Percentiles rank a stretch among this genome's conserved stretches.
These are phyloP conservation scores for Eurosta solidaginis DNA, from an alignment of 1,140 invertebrate genomes.

Conservation along the genomic window DNA sequence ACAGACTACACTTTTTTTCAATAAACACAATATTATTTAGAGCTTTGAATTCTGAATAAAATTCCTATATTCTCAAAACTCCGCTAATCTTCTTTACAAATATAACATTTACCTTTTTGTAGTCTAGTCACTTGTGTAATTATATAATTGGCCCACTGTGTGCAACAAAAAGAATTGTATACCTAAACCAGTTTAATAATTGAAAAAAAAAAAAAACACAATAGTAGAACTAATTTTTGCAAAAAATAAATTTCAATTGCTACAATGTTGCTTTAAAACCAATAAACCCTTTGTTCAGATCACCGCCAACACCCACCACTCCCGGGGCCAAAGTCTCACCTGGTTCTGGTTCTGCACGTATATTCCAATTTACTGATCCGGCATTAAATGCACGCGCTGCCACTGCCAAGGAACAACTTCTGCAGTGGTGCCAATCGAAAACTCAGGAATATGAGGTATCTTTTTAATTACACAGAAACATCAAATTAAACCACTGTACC, in stretches of 20 bases:
- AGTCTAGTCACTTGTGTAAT: too few relatives aligned
- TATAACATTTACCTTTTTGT: too few relatives aligned
- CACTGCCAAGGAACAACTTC: constrained; percentile 93
- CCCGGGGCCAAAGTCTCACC: constrained; percentile 62
- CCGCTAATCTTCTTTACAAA: too few relatives aligned
- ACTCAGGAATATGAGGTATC: constrained; percentile 92
- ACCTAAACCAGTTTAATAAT: not conserved
- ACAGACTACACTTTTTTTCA: too few relatives aligned
- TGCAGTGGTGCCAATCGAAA: constrained; percentile 95
- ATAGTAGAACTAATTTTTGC: not conserved
- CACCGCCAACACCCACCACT: constrained; percentile 66
- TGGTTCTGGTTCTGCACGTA: constrained; percentile 63
- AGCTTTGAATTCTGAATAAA: too few relatives aligned
- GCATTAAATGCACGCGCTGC: constrained; percentile 83
- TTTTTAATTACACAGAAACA: constrained; percentile 31
- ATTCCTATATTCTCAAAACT: too few relatives aligned
- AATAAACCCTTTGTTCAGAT: constrained; percentile 62
- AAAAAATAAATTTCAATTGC: not conserved
- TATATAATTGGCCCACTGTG: too few relatives aligned
- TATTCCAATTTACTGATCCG: constrained; percentile 87
- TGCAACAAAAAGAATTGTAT: not conserved
- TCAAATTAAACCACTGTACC: constrained; percentile 12
- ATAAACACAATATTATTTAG: too few relatives aligned
- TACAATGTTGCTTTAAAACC: constrained; percentile 33
- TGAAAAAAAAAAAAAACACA: not conserved